Base-by-base conservation (phyloP, 2,797 vertebrate genomes). In the Echiichthys vipera region DNA sequence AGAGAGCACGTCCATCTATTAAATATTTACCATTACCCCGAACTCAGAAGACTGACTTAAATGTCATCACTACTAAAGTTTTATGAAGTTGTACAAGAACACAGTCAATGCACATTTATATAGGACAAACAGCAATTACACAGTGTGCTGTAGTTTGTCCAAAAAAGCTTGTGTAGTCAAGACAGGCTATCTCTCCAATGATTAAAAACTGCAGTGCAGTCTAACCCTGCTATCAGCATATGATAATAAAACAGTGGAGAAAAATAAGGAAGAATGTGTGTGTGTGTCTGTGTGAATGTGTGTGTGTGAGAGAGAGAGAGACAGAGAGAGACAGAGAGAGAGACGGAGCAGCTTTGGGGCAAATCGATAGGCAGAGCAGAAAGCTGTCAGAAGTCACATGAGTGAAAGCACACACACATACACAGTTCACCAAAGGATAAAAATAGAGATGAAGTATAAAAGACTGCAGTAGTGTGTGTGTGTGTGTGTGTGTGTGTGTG, bases 131-230 rank as follows among this genome's bases (percentile, higher is more conserved):
- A 63, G 68, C 53, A 79, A 81, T 77, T 76, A 82, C 62, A 63
- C 36, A 50, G 42, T 22, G 54, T 65, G 71, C 53, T 80, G 74
- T 64, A 67, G 45, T 78, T 75, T 55, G 36, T 63, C 70, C 20
- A 58, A 71, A 79, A 78, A 55, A 62, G 62, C 74, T 76, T 81
- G 66, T 65, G 78, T 15, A 68, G 77, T 74, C 78, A 78, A n/a
- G 71, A 83, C 53, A 30, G 58, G 45, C 49, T 64, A 67, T 74
- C 62, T 53, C 18, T 57, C 7, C 53, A 30, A 45, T 84, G 77
- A 90, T 78, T 89, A 85, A 90, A 88, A 84, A 83, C 74, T 63
- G 78, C 78, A 84, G 64, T 81, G 81, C 71, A 61, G 78, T 69
- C 70, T 72, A 56, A 81, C 50, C 30, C 67, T 42, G 73, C 74